Evolutionary conservation across 1,140 invertebrate species (phyloP).

Genomic region (Piezodorus guildinii): DNA sequence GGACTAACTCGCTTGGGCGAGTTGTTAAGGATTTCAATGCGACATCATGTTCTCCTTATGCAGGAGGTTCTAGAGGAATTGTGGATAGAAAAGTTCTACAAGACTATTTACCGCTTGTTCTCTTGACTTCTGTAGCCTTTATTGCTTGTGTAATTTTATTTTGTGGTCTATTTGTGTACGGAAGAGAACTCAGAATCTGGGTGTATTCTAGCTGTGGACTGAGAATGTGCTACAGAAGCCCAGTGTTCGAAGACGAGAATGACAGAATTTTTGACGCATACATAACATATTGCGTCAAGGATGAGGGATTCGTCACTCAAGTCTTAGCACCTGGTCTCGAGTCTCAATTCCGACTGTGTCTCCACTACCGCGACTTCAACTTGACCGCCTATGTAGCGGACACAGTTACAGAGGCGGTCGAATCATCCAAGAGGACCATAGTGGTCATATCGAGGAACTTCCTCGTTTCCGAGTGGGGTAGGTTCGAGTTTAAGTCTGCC

Average conservation of each 20-base stretch:
- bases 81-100: constrained; percentile 63
- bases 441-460: constrained; percentile 86
- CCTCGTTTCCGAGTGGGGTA: constrained; percentile 84
- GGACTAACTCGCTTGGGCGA: constrained; percentile 40
- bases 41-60: constrained; percentile 47
- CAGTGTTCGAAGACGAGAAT: constrained; percentile 62
- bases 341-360: constrained; percentile 56
- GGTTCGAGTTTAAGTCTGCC: constrained; percentile 85
- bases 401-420: constrained; percentile 80
- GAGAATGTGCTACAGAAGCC: constrained; percentile 68
- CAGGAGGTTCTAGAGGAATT: constrained; percentile 37
- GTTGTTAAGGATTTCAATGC: constrained; percentile 54
- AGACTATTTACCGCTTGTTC: constrained; percentile 61
- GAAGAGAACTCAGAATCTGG: constrained; percentile 73
- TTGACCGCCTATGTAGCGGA: constrained; percentile 73
- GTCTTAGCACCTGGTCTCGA: constrained; percentile 73
- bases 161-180: constrained; percentile 65
- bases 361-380: constrained; percentile 77
- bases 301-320: constrained; percentile 77
- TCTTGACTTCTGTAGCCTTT: constrained; percentile 60
- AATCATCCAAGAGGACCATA: constrained; percentile 78
- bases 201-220: constrained; percentile 75
- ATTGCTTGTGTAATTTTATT: constrained; percentile 56
- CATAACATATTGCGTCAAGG: constrained; percentile 80
- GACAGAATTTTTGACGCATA: constrained; percentile 83